These are phyloP conservation scores for Stictocephala bisonia DNA, from an alignment of 2,888 invertebrate genomes.

Conservation along the genomic window DNA sequence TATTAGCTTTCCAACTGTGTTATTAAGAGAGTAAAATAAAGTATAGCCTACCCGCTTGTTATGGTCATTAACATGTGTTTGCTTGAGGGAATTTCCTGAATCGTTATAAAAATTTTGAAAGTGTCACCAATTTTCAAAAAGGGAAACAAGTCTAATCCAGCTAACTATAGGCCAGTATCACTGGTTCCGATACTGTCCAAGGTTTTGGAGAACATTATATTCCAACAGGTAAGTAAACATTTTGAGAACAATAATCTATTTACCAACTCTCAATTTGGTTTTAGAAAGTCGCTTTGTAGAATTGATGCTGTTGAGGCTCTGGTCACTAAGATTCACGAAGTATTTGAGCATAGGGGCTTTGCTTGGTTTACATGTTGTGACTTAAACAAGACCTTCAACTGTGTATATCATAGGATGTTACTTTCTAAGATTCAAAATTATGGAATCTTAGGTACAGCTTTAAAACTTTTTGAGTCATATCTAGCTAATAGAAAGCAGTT, in stretches of 20 bases:
- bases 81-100: not conserved
- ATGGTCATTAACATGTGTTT: not conserved
- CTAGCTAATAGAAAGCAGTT: no score
- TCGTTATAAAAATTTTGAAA: not conserved
- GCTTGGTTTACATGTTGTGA: slow-evolving; percentile 17
- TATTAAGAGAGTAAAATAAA: not conserved
- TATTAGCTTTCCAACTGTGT: not conserved
- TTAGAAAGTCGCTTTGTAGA: not conserved
- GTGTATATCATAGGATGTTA: not conserved
- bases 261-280: slow-evolving; percentile 6
- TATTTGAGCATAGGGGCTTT: slow-evolving; percentile 15
- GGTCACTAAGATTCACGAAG: not conserved
- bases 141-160: not conserved
- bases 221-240: no score
- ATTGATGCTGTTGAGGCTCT: not conserved
- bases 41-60: not conserved
- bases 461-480: no score
- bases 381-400: slow-evolving; percentile 23
- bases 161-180: slow-evolving; percentile 18
- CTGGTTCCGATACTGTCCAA: not conserved
- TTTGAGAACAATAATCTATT: not conserved
- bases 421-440: not conserved
- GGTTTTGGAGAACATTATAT: not conserved
- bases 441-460: not conserved
- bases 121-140: not conserved